Base-by-base conservation (phyloP, 2,888 invertebrate genomes). In the Drosophila prostipennis region DNA sequence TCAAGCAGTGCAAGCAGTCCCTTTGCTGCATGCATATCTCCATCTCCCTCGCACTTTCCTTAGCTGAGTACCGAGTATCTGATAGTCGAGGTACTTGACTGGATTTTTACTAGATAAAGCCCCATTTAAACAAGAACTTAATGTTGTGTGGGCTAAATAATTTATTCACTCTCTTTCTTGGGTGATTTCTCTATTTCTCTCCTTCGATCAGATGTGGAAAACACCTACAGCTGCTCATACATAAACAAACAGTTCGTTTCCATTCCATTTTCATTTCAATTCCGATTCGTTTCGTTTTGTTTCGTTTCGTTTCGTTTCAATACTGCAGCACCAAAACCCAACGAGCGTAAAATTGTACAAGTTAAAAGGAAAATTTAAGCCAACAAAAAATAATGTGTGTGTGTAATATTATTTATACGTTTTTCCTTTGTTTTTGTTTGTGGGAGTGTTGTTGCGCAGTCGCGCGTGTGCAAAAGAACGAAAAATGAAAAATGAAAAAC, bases 311-410 rank as follows among this genome's bases (percentile, higher is more conserved):
- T 80, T 61, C 74, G 68, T 42, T 67, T 55, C 32, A 7, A 19
- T 29, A 23, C 68, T 58, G 56, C 57, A 64, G 67, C 61, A 40
- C 51, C 52, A 55, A 69, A 60, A 75, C 14, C 29, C 80, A 82
- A 80, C 61, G 49, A 78, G 87, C 82, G 84, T 82, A 59, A 86
- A 82, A 82, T 83, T 86, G 72, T 58, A 46, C 60, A 80, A 82
- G 76, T 78, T 76, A 74, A 86, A 80, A 73, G 69, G 65, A 72
- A 74, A 78, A 54, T 67, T 61, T 34, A 43, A 49, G 72, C 72
- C 60, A 39, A 51, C 52, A 65, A 16, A 40, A 55, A 3, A n/a
- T 0, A 10, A 2, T 6, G 3, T 13, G 46, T 29, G 40, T 34
- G 46, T 57, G 34, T 26, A 11, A 14, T 42, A 26, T 19, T 55